Conservation (phyloP, 2,888 invertebrate genomes). For the Euzophera pinguis region DNA sequence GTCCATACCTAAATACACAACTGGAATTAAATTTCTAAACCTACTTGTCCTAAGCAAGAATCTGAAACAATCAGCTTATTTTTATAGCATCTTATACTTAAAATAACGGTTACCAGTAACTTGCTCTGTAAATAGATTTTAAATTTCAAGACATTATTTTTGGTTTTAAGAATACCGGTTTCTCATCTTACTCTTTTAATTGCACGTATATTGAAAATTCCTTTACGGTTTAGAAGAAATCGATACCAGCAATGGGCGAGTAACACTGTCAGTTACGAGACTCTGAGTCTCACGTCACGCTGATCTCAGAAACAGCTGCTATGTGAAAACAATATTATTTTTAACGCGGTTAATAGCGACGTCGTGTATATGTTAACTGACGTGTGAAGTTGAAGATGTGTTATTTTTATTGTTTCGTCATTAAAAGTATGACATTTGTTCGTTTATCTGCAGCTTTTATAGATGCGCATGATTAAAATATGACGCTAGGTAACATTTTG, state of each 20-base stretch:
- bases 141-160: too few relatives aligned
- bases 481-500: too few relatives aligned
- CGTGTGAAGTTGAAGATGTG: conserved; percentile 3
- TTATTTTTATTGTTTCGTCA: conserved; percentile 1
- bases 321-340: conserved; percentile 23
- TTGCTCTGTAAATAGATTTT: too few relatives aligned
- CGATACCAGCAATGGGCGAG: conserved; percentile 29
- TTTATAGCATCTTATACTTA: too few relatives aligned
- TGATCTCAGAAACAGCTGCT: conserved; percentile 48
- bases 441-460: too few relatives aligned
- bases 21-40: neutral
- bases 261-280: conserved; percentile 50
- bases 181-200: too few relatives aligned
- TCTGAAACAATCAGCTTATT: too few relatives aligned
- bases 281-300: conserved; percentile 39
- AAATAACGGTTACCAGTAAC: too few relatives aligned
- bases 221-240: neutral
- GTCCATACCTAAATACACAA: neutral
- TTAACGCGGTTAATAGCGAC: conserved; percentile 8
- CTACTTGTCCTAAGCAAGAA: too few relatives aligned
- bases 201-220: neutral
- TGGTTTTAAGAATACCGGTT: too few relatives aligned
- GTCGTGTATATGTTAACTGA: conserved; percentile 7
- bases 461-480: too few relatives aligned
- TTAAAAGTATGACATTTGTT: neutral